Conservation (phyloP, 2,797 vertebrate genomes). For the Enteromius thamalakanensis region DNA sequence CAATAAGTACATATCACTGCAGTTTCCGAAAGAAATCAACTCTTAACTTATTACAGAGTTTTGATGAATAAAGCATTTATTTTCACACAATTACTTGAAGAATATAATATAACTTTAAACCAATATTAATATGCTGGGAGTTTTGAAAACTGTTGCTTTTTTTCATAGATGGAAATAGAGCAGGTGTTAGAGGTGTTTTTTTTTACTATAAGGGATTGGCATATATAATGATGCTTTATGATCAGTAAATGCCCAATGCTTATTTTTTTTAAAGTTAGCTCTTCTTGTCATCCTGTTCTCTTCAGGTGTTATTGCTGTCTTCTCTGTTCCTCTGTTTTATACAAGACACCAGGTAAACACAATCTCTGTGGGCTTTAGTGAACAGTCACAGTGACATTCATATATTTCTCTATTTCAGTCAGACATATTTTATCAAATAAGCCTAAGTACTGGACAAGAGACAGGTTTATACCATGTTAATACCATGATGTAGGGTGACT, state of each 20-base stretch:
- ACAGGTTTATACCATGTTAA: not conserved
- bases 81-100: too few relatives aligned
- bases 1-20: too few relatives aligned
- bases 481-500: not conserved
- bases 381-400: not conserved
- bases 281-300: slow-evolving; percentile 24
- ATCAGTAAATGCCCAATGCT: not conserved
- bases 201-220: not conserved
- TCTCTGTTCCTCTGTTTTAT: slow-evolving; percentile 92
- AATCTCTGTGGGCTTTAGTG: not conserved
- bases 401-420: not conserved
- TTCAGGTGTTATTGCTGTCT: slow-evolving; percentile 86
- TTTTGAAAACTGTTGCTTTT: too few relatives aligned
- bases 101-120: too few relatives aligned
- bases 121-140: too few relatives aligned
- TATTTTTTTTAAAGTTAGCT: not conserved
- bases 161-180: too few relatives aligned
- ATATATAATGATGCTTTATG: not conserved
- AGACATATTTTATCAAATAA: not conserved
- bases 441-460: not conserved
- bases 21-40: too few relatives aligned
- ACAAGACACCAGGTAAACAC: slow-evolving; percentile 83
- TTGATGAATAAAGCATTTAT: too few relatives aligned
- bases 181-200: too few relatives aligned
- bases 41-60: too few relatives aligned